These are phyloP conservation scores for Rhabdophis nuchalis DNA, from an alignment of 2,797 vertebrate species.

Conservation along the genomic window DNA sequence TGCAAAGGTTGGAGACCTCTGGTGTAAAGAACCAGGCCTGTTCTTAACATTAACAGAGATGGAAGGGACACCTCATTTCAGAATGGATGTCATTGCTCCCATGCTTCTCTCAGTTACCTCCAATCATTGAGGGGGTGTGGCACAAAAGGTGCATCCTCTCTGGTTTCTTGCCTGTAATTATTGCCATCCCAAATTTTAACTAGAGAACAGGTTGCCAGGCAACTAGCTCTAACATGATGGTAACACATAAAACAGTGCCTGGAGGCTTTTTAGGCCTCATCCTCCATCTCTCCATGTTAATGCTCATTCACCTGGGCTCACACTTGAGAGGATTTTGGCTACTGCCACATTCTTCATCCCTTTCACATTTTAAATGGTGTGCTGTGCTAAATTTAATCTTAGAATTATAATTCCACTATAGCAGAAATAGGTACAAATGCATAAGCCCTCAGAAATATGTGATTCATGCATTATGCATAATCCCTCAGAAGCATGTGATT, in stretches of 20 bases:
- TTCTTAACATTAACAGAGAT: background rate
- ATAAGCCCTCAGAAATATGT: background rate
- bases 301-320: background rate
- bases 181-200: slow-evolving; percentile 11
- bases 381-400: background rate
- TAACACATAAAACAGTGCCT: slow-evolving; percentile 5
- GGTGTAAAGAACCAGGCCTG: background rate
- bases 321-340: background rate
- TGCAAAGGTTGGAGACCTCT: no score
- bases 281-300: slow-evolving; percentile 2
- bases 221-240: slow-evolving; percentile 13
- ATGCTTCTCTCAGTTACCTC: background rate
- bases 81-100: background rate
- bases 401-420: background rate
- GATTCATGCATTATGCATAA: background rate
- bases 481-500: no score
- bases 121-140: background rate
- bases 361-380: background rate
- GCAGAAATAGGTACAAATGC: background rate
- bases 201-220: slow-evolving; percentile 21
- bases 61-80: background rate
- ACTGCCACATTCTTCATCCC: background rate
- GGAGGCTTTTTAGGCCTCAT: slow-evolving; percentile 13
- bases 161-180: background rate
- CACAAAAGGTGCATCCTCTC: background rate